Conservation (phyloP, 2,888 invertebrate genomes). For the Drosophila differens region DNA sequence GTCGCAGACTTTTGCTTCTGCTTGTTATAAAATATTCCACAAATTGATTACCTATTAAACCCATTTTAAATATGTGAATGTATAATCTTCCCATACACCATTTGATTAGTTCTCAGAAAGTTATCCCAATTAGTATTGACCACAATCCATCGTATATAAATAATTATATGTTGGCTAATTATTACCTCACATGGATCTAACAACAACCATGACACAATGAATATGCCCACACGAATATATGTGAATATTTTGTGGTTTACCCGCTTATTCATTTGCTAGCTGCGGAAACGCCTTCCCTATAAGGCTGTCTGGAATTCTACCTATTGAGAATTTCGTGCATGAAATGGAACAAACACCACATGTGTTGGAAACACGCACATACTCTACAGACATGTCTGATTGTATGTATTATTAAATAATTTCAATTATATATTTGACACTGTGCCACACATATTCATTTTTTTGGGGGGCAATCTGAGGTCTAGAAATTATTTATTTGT, state of each 20-base stretch:
- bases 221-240: conserved; percentile 5
- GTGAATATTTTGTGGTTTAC: conserved; percentile 18
- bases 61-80: not conserved
- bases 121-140: not conserved
- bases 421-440: conserved; percentile 54
- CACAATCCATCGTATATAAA: not conserved
- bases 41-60: not conserved
- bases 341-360: conserved; percentile 19
- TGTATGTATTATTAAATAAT: conserved; percentile 29
- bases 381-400: not conserved
- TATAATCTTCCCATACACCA: not conserved
- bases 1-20: not conserved
- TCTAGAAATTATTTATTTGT: conserved; percentile 45
- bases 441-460: conserved; percentile 21
- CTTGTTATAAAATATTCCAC: not conserved
- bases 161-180: not conserved
- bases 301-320: conserved; percentile 20
- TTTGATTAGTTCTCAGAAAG: not conserved
- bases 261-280: conserved; percentile 18
- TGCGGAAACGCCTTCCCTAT: conserved; percentile 12
- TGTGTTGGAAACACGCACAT: not conserved
- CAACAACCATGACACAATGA: conserved; percentile 10
- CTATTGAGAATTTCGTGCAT: conserved; percentile 27
- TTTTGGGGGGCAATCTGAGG: conserved; percentile 34
- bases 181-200: not conserved